Conservation (phyloP, 2,797 vertebrate genomes). For the Steatocranus sp. region DNA sequence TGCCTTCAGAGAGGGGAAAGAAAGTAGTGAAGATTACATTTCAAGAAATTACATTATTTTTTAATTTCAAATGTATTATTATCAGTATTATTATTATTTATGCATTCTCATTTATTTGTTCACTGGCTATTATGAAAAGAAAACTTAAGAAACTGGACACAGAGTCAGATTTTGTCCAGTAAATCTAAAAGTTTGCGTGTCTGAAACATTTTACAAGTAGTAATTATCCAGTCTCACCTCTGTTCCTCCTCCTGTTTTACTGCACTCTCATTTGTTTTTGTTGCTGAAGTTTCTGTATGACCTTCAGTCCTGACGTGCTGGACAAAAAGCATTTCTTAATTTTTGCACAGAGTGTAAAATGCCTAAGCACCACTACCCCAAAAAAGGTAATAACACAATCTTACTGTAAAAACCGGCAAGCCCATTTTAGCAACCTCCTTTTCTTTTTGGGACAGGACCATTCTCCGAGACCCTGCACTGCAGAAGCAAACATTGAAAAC, state of each 20-base stretch:
- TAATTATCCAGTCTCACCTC: constrained; percentile 27
- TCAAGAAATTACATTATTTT: background rate
- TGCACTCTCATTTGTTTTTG: constrained; percentile 25
- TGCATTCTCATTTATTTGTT: background rate
- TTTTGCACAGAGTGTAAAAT: background rate
- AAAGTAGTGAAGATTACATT: background rate
- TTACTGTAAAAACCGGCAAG: constrained; percentile 89
- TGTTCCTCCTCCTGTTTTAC: constrained; percentile 37
- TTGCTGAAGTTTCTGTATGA: constrained; percentile 34
- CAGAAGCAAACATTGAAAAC: constrained; percentile 1
- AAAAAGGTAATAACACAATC: background rate
- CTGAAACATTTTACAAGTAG: background rate
- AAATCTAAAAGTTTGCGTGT: background rate
- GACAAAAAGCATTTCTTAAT: background rate
- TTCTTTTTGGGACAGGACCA: constrained; percentile 88
- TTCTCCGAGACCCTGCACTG: constrained; percentile 78
- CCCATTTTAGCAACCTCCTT: constrained; percentile 91
- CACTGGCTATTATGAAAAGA: background rate
- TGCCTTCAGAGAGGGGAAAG: constrained; percentile 43
- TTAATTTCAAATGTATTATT: background rate
- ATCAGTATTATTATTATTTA: background rate
- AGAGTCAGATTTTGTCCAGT: background rate
- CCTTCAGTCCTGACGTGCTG: constrained; percentile 73
- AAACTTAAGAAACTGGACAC: background rate
- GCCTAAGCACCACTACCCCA: background rate